Evolutionary conservation across 23 tunicate genomes (phyloP), one percentile per base, ranked within the genome.

Genomic region (Trididemnum clinides): DNA sequence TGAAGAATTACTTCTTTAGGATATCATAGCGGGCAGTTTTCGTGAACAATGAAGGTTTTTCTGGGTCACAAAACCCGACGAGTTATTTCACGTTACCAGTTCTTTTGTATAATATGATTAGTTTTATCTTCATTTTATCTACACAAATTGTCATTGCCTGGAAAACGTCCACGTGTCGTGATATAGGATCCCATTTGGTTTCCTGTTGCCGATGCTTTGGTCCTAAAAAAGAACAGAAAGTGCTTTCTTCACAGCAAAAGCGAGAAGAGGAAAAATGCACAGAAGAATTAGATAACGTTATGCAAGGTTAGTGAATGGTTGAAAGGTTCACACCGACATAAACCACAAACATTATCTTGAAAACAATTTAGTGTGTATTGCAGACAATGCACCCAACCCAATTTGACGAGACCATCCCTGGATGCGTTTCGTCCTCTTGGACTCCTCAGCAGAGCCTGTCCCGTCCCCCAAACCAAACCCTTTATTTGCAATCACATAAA

Each of bases 21-120:
- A 12, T 73, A 73, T 37, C 38, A 73, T 28, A 73, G 38, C 28
- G 57, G 7, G 6, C 57, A 36, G 4, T 73, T 54, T 54, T 54
- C 22, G 5, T 73, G 80, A 10, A 73, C 80, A 4, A 73, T 73
- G 80, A 37, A 73, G 25, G 37, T 73, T 73, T 73, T 73, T 19
- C 28, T 36, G 1, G 33, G 29, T 19, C 33, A 38, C 29, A 27
- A 37, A 73, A 37, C 22, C 54, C 33, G 2, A 36, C 80, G 18
- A 78, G 64, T n/a, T 26, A 10, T 26, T 78, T 78, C 39, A 78
- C 83, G 12, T 29, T 78, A 26, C 66, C 37, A 10, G 66, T 78
- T 27, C 23, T 78, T 10, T 18, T 51, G 22, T 78, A 29, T 29
- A 78, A 78, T 31, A 37, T 78, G 1, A 12, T 31, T 25, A 2